Base-by-base conservation (phyloP, 1,140 invertebrate species). In the Reticulitermes speratus region DNA sequence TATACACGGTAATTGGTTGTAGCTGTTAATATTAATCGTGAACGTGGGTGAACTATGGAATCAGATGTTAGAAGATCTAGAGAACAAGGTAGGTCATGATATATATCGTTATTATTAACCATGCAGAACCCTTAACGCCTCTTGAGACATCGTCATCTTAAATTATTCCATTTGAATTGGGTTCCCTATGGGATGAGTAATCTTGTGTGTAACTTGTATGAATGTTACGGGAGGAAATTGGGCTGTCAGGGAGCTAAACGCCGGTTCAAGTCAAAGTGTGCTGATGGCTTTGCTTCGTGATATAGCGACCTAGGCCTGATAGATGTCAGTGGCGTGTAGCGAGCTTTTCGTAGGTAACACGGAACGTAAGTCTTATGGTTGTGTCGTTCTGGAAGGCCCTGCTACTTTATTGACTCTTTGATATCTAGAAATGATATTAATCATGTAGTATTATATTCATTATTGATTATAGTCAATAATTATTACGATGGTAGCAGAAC, bases 101-200 rank as follows among this genome's bases (percentile, higher is more conserved):
- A 75, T 75, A 6, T n/a, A 30, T 75, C 65, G 65, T n/a, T 30
- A 30, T 25, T 30, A 75, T 75, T 75, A 75, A 75, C 65, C 1
- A 25, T 25, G 65, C 65, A 75, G 65, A 75, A 75, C n/a, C 65
- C 65, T 30, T 75, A 8, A 75, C 7, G 65, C n/a, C 65, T 75
- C 65, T 75, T 75, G 65, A 75, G 65, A 75, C 65, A 75, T 75
- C n/a, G 65, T 16, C 65, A 75, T 75, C 65, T 75, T 75, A 75
- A 75, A 75, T 75, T 75, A 75, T 75, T 25, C 65, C n/a, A 30
- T 75, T 75, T 75, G 65, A 75, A 75, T 75, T 75, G 65, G 25
- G 25, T 30, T 75, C 65, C n/a, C n/a, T 11, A 25, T 75, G 65
- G 65, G n/a, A 75, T 30, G 65, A 2, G n/a, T 75, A 75, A 75